These are phyloP conservation scores for Hypsopygia costalis DNA, from an alignment of 2,888 invertebrate species.

Conservation along the genomic window DNA sequence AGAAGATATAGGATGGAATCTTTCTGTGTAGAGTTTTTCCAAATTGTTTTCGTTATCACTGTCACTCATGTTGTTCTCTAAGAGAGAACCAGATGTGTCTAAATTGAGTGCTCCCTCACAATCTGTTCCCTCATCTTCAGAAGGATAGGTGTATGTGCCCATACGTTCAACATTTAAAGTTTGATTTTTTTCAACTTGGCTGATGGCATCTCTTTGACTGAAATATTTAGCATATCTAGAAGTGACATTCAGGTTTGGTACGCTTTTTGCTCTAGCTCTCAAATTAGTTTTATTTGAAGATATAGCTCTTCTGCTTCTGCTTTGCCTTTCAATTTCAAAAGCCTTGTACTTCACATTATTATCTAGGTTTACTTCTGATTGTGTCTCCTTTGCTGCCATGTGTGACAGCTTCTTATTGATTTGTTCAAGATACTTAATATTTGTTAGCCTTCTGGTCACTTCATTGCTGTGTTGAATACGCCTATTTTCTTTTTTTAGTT, in stretches of 20 bases:
- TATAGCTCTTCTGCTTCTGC: constrained; percentile 42
- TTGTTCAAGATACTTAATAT: constrained; percentile 87
- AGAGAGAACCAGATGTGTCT: constrained; percentile 29
- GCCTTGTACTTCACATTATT: constrained; percentile 59
- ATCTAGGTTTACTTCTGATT: constrained; percentile 43
- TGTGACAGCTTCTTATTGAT: constrained; percentile 82
- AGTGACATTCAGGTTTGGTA: constrained; percentile 70
- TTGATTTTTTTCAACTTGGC: constrained; percentile 45
- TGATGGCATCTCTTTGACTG: constrained; percentile 62
- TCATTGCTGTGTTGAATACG: constrained; percentile 82
- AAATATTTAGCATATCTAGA: constrained; percentile 76
- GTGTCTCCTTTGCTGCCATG: constrained; percentile 49
- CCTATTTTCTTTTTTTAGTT: constrained; percentile 84
- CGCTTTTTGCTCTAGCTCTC: constrained; percentile 69
- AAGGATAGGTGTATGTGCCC: constrained; percentile 21
- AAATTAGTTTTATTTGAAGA: constrained; percentile 26
- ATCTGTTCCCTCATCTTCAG: constrained; percentile 26
- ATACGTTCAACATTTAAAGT: constrained; percentile 27
- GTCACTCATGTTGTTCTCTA: constrained; percentile 29
- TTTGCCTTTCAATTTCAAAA: constrained; percentile 65
- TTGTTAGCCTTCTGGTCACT: constrained; percentile 78
- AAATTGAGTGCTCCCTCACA: constrained; percentile 24
- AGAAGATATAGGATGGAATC: constrained; percentile 51
- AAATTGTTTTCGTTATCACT: constrained; percentile 54
- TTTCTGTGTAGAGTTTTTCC: constrained; percentile 61